Evolutionary conservation across 2,888 invertebrate species (phyloP), one percentile per base, ranked within the genome.

Genomic region (Latheticus oryzae): DNA sequence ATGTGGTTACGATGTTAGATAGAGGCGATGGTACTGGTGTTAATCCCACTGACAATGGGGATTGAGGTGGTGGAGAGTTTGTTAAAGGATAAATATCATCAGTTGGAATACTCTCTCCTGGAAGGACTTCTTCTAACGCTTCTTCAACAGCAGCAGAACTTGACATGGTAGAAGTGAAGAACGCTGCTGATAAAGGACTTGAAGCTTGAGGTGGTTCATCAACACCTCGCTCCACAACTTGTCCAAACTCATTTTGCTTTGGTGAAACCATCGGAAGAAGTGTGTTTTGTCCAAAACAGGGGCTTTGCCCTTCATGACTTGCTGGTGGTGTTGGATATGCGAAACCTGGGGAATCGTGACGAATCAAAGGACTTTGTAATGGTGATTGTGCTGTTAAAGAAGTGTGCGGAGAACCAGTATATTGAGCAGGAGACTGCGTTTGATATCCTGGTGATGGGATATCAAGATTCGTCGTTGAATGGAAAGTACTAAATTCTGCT

Each of bases 271-370:
- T 70, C 2, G 79, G 78, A 15, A 80, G 68, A 17, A 76, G 67
- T 2, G 78, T 68, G 56, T 75, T 77, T 61, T 77, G 78, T 5
- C 76, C 78, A 61, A 78, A 79, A 56, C 77, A 78, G 5, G 88
- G 89, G 61, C 87, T 86, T 57, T 88, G 86, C 12, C 91, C 91
- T 79, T 92, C 93, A 68, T 92, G 92, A 66, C 92, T 93, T 1
- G 93, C 92, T 2, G 93, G 93, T 12, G 93, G 93, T 4, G 93
- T 93, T 1, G 93, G 93, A 73, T 93, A 93, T 12, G 90, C 86
- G 68, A 93, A 83, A 23, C 89, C 87, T 0, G 90, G 90, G n/a
- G 90, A 89, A 55, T 85, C 85, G 68, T 84, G 84, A 59, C 83
- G 77, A 11, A 83, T 81, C 23, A 84, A 69, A 0, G 88, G 88